phyloP scores from a whole-genome alignment of 1,140 invertebrate species.

The Drosophila trapezifrons region DNA sequence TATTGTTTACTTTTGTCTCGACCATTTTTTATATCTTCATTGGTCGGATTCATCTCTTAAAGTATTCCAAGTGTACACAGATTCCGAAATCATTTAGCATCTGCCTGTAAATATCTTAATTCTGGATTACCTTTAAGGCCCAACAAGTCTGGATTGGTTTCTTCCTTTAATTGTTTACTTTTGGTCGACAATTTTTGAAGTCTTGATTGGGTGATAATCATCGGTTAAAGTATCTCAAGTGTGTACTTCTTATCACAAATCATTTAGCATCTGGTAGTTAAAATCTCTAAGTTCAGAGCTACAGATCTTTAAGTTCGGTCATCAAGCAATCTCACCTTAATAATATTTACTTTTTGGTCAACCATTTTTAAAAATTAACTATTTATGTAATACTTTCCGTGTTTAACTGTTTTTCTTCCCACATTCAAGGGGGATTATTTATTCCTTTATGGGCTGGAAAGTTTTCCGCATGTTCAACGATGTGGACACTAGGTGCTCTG shows the following conservation, averaged over 20 bases:
- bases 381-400: neutral
- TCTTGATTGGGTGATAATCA: conserved; percentile 11
- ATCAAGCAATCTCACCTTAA: no score
- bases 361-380: conserved; percentile 2
- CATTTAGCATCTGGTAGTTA: neutral
- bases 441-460: conserved; percentile 11
- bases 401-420: neutral
- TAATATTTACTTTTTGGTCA: conserved; percentile 1
- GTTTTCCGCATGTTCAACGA: neutral
- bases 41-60: neutral
- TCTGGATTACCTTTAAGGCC: neutral
- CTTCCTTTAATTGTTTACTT: conserved; percentile 1
- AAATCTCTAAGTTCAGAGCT: neutral
- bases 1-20: neutral
- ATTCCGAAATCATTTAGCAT: conserved; percentile 10
- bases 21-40: neutral
- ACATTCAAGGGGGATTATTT: neutral
- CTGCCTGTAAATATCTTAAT: neutral
- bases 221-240: conserved; percentile 1
- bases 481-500: conserved; percentile 1
- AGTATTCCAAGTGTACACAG: conserved; percentile 3
- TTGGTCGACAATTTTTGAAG: neutral
- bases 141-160: neutral
- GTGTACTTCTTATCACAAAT: neutral
- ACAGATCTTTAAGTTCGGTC: neutral